Evolutionary conservation across 2,797 vertebrate species (phyloP).

Genomic region (Pampus argenteus): DNA sequence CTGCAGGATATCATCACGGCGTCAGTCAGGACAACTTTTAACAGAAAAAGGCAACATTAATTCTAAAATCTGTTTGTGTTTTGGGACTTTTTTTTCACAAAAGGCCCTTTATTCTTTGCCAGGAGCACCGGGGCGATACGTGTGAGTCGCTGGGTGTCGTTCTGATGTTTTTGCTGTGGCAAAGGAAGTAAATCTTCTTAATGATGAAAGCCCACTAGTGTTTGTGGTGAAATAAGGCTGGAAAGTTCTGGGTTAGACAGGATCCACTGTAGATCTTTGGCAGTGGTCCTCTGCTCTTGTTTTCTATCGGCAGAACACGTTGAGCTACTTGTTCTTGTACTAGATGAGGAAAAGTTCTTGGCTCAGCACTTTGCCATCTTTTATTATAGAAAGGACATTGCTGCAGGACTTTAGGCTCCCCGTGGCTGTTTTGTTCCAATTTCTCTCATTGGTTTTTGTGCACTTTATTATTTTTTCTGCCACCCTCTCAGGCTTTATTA

Average conservation of each 20-base stretch:
- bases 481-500: slow-evolving; percentile 30
- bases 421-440: slow-evolving; percentile 36
- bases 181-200: slow-evolving; percentile 72
- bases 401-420: slow-evolving; percentile 48
- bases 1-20: not conserved
- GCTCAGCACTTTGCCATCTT: slow-evolving; percentile 61
- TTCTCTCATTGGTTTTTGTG: slow-evolving; percentile 30
- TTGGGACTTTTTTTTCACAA: not conserved
- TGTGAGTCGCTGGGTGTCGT: slow-evolving; percentile 41
- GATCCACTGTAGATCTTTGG: slow-evolving; percentile 51
- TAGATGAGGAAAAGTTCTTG: slow-evolving; percentile 57
- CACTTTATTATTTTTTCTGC: slow-evolving; percentile 42
- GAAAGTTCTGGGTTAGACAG: slow-evolving; percentile 24
- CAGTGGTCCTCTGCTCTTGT: slow-evolving; percentile 49
- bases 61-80: not conserved
- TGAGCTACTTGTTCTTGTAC: slow-evolving; percentile 58
- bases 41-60: not conserved
- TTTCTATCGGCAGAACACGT: slow-evolving; percentile 66
- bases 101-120: no score
- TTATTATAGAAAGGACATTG: slow-evolving; percentile 47
- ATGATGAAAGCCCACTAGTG: slow-evolving; percentile 69
- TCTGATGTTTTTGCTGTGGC: slow-evolving; percentile 52
- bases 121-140: slow-evolving; percentile 30
- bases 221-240: slow-evolving; percentile 39
- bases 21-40: not conserved